Evolutionary conservation across 2,113 vertebrate species (phyloP).

Genomic region (Pseudorhombus dupliciocellatus): DNA sequence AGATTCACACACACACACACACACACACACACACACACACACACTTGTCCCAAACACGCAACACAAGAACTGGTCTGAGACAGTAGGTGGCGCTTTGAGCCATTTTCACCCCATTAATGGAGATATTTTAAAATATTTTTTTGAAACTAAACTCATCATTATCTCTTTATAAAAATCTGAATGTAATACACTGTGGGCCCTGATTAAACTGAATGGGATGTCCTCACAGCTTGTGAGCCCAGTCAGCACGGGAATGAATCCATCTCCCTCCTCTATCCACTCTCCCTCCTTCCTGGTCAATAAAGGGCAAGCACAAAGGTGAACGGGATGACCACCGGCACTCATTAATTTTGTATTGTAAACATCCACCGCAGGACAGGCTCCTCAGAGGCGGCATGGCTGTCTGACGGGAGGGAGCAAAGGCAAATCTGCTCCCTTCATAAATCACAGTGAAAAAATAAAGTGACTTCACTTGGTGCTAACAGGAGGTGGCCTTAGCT

Average conservation of each 20-base stretch:
- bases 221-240: not conserved
- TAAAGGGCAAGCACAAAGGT: constrained; percentile 10
- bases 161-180: not conserved
- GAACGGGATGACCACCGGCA: not conserved
- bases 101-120: too few species aligned
- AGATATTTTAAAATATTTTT: too few species aligned
- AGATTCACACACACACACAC: not conserved
- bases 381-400: not conserved
- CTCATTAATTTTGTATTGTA: constrained; percentile 13
- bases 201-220: constrained; percentile 34
- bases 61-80: too few species aligned
- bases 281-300: constrained; percentile 16
- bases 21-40: too few species aligned
- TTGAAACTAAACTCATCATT: too few species aligned
- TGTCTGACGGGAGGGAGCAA: not conserved
- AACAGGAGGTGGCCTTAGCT: constrained; percentile 36
- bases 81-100: too few species aligned
- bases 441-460: constrained; percentile 65
- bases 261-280: not conserved
- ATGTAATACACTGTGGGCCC: not conserved
- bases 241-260: not conserved
- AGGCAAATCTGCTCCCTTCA: constrained; percentile 14
- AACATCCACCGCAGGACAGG: constrained; percentile 12
- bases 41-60: too few species aligned
- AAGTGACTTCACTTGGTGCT: constrained; percentile 24